phyloP scores from a whole-genome alignment of 30 jellyfish, hydroid and myxozoan genomes.

The Hydra vulgaris region DNA sequence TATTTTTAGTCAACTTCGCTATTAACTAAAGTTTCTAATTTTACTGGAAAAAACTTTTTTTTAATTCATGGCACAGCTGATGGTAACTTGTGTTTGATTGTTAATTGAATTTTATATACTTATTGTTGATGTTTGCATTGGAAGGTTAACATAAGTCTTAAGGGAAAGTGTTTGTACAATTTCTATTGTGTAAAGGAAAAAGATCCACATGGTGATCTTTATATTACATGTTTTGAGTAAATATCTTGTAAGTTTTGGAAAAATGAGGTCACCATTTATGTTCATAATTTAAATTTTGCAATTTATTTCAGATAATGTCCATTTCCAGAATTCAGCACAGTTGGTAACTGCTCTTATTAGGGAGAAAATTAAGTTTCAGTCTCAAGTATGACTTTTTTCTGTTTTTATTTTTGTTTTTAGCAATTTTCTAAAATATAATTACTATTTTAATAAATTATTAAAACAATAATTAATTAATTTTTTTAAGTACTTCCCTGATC shows the following conservation, averaged over 20 bases:
- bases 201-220: not conserved
- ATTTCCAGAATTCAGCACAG: conserved; percentile 85
- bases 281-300: too few species aligned
- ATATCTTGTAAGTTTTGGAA: too few species aligned
- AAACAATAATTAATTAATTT: not conserved
- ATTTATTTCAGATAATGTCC: conserved; percentile 95
- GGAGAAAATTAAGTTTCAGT: conserved; percentile 46
- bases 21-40: conserved; percentile 46
- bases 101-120: too few species aligned
- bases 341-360: conserved; percentile 67
- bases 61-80: conserved; percentile 98
- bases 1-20: conserved; percentile 57
- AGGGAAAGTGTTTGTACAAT: too few species aligned
- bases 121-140: too few species aligned
- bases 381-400: conserved; percentile 61
- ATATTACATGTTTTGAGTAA: too few species aligned
- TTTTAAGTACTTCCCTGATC: conserved; percentile 21
- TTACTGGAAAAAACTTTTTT: conserved; percentile 53
- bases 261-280: too few species aligned
- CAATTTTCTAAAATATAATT: too few species aligned
- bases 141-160: too few species aligned
- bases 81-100: conserved; percentile 35
- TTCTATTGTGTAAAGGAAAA: too few species aligned
- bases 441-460: too few species aligned
- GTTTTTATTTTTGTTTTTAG: too few species aligned